These are phyloP conservation scores for Eupithecia abbreviata DNA, from an alignment of 2,888 invertebrate genomes.

Conservation along the genomic window DNA sequence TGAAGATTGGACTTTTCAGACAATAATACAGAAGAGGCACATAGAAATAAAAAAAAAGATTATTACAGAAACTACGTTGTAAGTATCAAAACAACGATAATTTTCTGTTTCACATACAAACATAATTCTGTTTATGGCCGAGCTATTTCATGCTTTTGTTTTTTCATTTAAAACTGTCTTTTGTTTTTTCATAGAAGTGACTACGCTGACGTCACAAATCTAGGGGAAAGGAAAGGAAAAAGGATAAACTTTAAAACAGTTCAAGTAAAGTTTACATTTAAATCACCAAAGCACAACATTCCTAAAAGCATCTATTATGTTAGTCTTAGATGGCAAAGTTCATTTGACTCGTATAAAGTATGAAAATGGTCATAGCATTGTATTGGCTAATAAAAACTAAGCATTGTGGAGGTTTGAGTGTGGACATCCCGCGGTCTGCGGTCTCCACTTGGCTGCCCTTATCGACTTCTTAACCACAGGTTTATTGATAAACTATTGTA, in stretches of 20 bases:
- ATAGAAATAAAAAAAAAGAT: neutral
- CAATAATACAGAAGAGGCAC: neutral
- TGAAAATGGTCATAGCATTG: constrained; percentile 1
- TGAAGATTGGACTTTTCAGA: constrained; percentile 30
- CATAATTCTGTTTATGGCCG: neutral
- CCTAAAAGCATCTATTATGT: neutral
- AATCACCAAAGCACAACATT: neutral
- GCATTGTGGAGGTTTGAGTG: constrained; percentile 30
- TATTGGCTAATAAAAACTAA: constrained; percentile 17
- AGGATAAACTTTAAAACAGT: neutral
- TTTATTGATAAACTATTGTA: constrained; percentile 34
- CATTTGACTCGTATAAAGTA: neutral
- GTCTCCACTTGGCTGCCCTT: constrained; percentile 35
- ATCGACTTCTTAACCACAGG: constrained; percentile 35
- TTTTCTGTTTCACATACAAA: neutral
- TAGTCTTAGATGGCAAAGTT: neutral
- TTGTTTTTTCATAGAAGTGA: neutral
- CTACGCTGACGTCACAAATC: neutral
- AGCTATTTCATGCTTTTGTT: neutral
- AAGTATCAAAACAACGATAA: neutral
- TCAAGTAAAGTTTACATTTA: neutral
- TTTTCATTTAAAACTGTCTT: neutral
- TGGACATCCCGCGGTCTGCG: constrained; percentile 39
- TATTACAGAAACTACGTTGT: neutral
- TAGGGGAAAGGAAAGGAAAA: neutral